These are phyloP conservation scores for Mionectes macconnelli DNA, from an alignment of 2,113 vertebrate species.

Conservation along the genomic window DNA sequence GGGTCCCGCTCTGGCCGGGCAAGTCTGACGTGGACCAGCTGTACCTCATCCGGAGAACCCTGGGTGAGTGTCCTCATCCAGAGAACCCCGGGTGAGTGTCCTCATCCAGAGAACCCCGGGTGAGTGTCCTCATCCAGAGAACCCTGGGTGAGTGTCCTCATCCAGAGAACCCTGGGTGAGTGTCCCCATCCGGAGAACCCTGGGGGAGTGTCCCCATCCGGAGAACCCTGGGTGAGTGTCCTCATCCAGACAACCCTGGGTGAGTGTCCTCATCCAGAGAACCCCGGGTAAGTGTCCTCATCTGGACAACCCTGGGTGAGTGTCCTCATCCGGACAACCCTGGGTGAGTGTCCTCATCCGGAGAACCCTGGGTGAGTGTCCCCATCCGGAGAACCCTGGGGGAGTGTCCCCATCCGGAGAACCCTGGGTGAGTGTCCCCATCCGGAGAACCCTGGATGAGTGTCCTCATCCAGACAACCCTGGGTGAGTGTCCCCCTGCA, in stretches of 20 bases:
- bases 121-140: slow-evolving; percentile 89
- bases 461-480: slow-evolving; percentile 88
- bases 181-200: slow-evolving; percentile 88
- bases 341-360: slow-evolving; percentile 94
- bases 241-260: slow-evolving; percentile 90
- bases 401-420: slow-evolving; percentile 89
- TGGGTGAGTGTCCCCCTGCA: slow-evolving; percentile 76
- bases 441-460: slow-evolving; percentile 89
- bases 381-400: slow-evolving; percentile 90
- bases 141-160: slow-evolving; percentile 92
- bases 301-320: slow-evolving; percentile 89
- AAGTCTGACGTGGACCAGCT: slow-evolving; percentile 94
- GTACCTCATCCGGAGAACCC: slow-evolving; percentile 88
- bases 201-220: slow-evolving; percentile 94
- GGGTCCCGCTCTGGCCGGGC: slow-evolving; percentile 90
- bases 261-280: slow-evolving; percentile 89
- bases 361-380: slow-evolving; percentile 87
- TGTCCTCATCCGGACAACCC: slow-evolving; percentile 88
- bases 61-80: slow-evolving; percentile 87
- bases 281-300: slow-evolving; percentile 92
- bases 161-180: slow-evolving; percentile 89
- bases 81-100: slow-evolving; percentile 87
- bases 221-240: slow-evolving; percentile 87
- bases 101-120: slow-evolving; percentile 90
- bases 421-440: slow-evolving; percentile 92